phyloP scores from a whole-genome alignment of 2,888 invertebrate species.

The Zelleria hepariella region DNA sequence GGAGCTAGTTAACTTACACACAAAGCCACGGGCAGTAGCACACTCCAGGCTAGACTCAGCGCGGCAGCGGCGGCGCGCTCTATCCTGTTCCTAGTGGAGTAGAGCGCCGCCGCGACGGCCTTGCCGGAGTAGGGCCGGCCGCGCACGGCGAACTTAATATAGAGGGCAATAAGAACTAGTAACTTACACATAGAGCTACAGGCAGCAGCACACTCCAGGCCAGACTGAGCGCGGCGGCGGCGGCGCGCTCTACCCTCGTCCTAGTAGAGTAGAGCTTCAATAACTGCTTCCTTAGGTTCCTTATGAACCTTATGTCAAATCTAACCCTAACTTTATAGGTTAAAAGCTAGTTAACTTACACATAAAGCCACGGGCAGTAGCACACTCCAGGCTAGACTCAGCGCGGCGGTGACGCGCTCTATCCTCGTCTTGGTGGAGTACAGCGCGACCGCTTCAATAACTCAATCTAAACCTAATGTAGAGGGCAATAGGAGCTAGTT shows the following conservation, averaged over 20 bases:
- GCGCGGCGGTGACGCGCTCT: too few relatives aligned
- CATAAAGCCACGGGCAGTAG: constrained; percentile 85
- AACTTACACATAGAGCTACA: constrained; percentile 82
- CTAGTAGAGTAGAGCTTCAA: too few relatives aligned
- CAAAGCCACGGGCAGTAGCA: constrained; percentile 84
- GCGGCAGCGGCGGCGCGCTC: constrained; percentile 74
- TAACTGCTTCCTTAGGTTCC: too few relatives aligned
- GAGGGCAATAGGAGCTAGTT: too few relatives aligned
- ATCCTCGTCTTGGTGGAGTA: too few relatives aligned
- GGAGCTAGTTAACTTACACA: too few relatives aligned
- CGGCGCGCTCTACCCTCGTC: too few relatives aligned
- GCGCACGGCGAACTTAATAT: constrained; percentile 85
- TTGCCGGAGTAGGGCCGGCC: constrained; percentile 90
- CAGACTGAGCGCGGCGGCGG: constrained; percentile 80
- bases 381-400: constrained; percentile 92
- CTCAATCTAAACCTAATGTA: too few relatives aligned
- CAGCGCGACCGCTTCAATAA: constrained; percentile 74
- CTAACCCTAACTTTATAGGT: too few relatives aligned
- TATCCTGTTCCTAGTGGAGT: constrained; percentile 39
- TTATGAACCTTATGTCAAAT: too few relatives aligned
- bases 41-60: constrained; percentile 89
- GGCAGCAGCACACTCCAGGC: constrained; percentile 92
- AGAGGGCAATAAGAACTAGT: too few relatives aligned
- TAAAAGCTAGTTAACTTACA: constrained; percentile 68
- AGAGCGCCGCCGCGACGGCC: constrained; percentile 65